Evolutionary conservation across 37 sponge, comb jelly and placozoan species (phyloP).

Genomic region (Cladorhizidae sp.): DNA sequence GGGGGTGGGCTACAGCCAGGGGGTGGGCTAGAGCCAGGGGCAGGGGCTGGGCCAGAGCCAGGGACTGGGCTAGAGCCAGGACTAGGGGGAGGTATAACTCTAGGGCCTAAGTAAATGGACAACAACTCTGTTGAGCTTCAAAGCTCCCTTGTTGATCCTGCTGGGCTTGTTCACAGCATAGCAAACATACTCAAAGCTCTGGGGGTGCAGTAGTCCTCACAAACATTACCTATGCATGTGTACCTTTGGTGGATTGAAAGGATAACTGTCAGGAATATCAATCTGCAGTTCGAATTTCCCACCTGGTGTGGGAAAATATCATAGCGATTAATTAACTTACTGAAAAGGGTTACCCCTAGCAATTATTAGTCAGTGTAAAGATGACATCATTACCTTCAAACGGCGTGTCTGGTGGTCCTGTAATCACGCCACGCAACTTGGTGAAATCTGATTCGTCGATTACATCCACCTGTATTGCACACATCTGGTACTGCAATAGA

Average conservation of each 20-base stretch:
- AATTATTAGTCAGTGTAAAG: neutral
- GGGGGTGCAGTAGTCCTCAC: too few species aligned
- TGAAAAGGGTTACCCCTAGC: neutral
- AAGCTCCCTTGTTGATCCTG: too few species aligned
- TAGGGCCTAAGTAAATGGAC: too few species aligned
- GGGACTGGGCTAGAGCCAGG: too few species aligned
- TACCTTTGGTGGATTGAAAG: constrained; percentile 98
- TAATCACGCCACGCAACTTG: constrained; percentile 81
- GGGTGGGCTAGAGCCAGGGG: too few species aligned
- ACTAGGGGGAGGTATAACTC: too few species aligned
- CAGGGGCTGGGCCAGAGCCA: too few species aligned
- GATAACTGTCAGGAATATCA: constrained; percentile 91
- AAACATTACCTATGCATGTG: too few species aligned
- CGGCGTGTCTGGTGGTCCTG: constrained; percentile 97
- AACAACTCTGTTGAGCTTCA: too few species aligned
- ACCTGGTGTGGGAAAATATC: constrained; percentile 35
- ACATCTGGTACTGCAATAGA: constrained; percentile 56
- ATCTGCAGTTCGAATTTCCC: constrained; percentile 89
- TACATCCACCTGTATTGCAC: constrained; percentile 82
- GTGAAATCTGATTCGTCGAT: constrained; percentile 74
- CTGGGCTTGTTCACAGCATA: too few species aligned
- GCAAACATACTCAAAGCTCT: too few species aligned
- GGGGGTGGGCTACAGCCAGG: too few species aligned
- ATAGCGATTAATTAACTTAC: neutral
- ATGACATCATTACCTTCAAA: constrained; percentile 72